A percentile compares a stretch with the other conserved stretches of the same genome.
Evolutionary conservation across 2,797 vertebrate genomes (phyloP).

Genomic region (Eutrigla gurnardus): DNA sequence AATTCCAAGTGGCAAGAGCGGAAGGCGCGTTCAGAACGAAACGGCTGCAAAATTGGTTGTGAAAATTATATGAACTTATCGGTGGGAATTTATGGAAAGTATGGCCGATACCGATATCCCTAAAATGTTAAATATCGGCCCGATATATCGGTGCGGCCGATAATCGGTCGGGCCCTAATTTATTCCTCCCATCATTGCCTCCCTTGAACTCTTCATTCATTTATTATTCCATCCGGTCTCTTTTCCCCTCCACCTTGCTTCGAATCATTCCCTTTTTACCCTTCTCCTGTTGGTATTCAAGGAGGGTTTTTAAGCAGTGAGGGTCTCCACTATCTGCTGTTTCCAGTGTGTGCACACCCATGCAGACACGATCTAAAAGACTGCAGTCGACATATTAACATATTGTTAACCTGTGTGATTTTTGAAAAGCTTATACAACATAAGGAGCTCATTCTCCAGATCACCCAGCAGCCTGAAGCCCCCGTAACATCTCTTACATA

Average conservation of each 20-base stretch:
- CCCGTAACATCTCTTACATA: background rate
- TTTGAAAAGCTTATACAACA: background rate
- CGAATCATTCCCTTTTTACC: background rate
- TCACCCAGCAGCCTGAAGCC: background rate
- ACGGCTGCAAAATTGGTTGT: too few species aligned
- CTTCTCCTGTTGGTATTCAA: conserved; percentile 7
- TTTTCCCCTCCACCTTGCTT: background rate
- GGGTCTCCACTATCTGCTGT: background rate
- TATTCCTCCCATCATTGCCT: background rate
- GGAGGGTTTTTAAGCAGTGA: conserved; percentile 7
- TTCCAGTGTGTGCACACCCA: background rate
- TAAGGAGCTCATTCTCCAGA: background rate
- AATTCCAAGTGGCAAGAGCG: too few species aligned
- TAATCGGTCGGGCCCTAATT: too few species aligned
- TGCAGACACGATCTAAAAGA: background rate
- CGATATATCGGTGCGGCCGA: too few species aligned
- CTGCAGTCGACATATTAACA: background rate
- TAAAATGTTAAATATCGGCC: too few species aligned
- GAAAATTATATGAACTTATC: too few species aligned
- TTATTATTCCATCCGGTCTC: background rate
- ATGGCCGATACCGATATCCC: too few species aligned
- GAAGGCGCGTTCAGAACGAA: too few species aligned
- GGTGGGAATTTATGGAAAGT: too few species aligned
- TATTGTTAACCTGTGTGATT: background rate
- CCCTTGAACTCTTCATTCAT: conserved; percentile 14